Base-by-base conservation (phyloP, 1,140 invertebrate genomes). In the Drosophila prosaltans region DNA sequence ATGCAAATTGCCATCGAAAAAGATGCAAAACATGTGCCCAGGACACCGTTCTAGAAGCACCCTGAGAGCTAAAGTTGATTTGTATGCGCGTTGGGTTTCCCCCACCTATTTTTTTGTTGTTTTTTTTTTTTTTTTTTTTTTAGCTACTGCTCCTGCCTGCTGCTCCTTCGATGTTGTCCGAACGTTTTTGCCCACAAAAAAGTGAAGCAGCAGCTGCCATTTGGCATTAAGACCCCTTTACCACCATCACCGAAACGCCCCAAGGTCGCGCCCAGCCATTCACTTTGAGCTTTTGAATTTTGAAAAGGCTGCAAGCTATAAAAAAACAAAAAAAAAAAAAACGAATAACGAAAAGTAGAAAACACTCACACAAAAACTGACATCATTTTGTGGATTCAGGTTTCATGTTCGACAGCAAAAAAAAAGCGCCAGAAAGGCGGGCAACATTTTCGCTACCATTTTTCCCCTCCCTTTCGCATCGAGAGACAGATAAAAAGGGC, bases 251-350 rank as follows among this genome's bases (percentile, higher is more conserved):
- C 65, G 66, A 72, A 68, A 51, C 67, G 68, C 67, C 51, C 70
- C 83, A 86, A 88, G 83, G 83, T 89, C 83, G 84, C 84, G 65
- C 68, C 57, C 84, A 74, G 73, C 65, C 80, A 81, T 89, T 89
- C 84, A 90, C 78, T 89, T 89, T 89, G 84, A 90, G 84, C 84
- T 74, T 89, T 84, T 89, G 88, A 86, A 86, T 91, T 89, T 84
- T 84, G 67, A 90, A 90, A 90, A 85, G 85, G 84, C 70, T 61
- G 48, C 72, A 24, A 54, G 80, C 24, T 30, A 45, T 28, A 41
- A 28, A 28, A 40, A 62, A 62, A 45, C n/a, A n/a, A 21, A 40
- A 8, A 24, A 24, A 41, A 40, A 30, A 30, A 30, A 30, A 30
- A 30, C 28, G 28, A 32, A 16, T 16, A 11, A 60, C 58, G 39